These are phyloP conservation scores for Syncerus caffer DNA, from an alignment of 2,797 vertebrate genomes.

Conservation along the genomic window DNA sequence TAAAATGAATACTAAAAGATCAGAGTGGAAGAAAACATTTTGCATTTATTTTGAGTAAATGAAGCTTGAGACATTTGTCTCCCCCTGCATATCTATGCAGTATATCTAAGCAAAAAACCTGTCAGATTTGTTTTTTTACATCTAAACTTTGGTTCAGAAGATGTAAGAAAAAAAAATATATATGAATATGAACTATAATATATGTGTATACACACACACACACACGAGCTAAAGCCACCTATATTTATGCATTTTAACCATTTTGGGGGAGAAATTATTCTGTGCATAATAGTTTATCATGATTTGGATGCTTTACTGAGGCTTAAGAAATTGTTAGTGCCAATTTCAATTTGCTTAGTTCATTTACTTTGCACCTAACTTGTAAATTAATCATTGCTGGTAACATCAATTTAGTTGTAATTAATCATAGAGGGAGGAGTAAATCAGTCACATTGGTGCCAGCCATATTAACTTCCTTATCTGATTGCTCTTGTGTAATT, in stretches of 20 bases:
- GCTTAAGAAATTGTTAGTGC: constrained; percentile 78
- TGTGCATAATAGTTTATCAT: constrained; percentile 44
- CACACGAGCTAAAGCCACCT: background rate
- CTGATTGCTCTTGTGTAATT: constrained; percentile 82
- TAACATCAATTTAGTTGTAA: constrained; percentile 85
- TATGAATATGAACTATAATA: no score
- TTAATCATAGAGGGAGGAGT: constrained; percentile 84
- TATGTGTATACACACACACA: fast-evolving
- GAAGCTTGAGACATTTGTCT: background rate
- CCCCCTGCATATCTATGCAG: background rate
- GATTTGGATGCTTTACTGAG: constrained; percentile 72
- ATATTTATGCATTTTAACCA: background rate
- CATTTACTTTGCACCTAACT: constrained; percentile 83
- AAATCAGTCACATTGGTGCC: constrained; percentile 79
- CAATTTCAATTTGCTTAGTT: constrained; percentile 82
- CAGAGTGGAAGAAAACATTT: constrained; percentile 9
- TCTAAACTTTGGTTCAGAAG: constrained; percentile 20
- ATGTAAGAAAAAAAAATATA: background rate
- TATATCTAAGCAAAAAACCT: background rate
- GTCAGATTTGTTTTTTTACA: background rate
- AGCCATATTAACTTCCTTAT: constrained; percentile 80
- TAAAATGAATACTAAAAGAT: constrained; percentile 16
- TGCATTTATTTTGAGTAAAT: constrained; percentile 28
- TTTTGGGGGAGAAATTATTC: constrained; percentile 35
- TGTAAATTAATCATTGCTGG: constrained; percentile 86